phyloP scores from a whole-genome alignment of 2,113 vertebrate genomes.

The Nothocercus julius region DNA sequence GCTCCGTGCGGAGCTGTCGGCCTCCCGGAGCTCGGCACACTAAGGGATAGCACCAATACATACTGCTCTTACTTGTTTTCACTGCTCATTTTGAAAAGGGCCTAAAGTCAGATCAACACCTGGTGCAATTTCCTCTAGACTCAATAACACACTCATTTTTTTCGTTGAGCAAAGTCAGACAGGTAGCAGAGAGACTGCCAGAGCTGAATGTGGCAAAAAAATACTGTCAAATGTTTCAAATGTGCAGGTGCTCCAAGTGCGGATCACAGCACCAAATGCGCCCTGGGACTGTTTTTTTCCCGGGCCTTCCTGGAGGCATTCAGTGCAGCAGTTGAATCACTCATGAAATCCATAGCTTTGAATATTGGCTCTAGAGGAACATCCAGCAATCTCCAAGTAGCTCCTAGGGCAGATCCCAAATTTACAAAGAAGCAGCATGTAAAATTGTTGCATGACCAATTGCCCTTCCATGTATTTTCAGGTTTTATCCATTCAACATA shows the following conservation, averaged over 20 bases:
- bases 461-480: not conserved
- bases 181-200: not conserved
- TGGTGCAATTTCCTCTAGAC: fast-evolving
- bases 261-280: not conserved
- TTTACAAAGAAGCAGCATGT: not conserved
- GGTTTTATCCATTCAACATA: not conserved
- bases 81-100: not conserved
- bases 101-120: not conserved
- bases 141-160: not conserved
- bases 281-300: not conserved
- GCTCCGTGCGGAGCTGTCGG: not conserved
- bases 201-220: not conserved
- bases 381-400: not conserved
- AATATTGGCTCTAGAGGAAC: not conserved
- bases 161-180: not conserved
- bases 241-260: not conserved
- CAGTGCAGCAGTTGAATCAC: too few species aligned
- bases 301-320: not conserved
- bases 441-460: not conserved
- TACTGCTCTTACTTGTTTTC: not conserved
- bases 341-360: not conserved
- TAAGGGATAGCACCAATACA: fast-evolving
- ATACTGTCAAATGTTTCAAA: not conserved
- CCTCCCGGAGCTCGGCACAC: not conserved
- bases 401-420: not conserved